Evolutionary conservation across 1,140 invertebrate genomes (phyloP).

Genomic region (Pseudoatta argentina): DNA sequence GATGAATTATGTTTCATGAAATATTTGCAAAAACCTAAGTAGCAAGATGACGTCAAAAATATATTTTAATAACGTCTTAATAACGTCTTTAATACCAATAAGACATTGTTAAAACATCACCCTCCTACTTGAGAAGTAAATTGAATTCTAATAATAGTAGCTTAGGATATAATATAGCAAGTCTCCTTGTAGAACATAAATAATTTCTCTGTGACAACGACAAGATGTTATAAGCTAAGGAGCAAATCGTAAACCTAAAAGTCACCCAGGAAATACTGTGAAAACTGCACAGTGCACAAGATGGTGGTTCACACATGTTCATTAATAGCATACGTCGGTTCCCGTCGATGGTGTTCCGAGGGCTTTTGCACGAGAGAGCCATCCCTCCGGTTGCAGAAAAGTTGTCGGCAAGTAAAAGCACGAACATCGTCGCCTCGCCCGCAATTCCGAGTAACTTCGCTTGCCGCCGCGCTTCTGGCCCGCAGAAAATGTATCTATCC

Average conservation of each 20-base stretch:
- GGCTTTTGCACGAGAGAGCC: conserved; percentile 65
- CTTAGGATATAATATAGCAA: background rate
- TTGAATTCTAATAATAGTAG: background rate
- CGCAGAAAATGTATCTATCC: conserved; percentile 83
- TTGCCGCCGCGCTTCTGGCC: conserved; percentile 71
- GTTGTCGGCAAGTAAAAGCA: conserved; percentile 75
- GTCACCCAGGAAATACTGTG: conserved; percentile 27
- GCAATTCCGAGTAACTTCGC: conserved; percentile 81
- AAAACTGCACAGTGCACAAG: conserved; percentile 36
- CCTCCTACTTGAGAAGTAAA: no score
- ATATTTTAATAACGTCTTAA: no score
- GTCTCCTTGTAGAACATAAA: background rate
- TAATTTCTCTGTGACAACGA: background rate
- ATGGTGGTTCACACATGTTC: conserved; percentile 75
- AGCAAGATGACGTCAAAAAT: no score
- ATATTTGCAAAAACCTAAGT: background rate
- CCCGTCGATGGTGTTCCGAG: conserved; percentile 50
- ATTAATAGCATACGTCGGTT: conserved; percentile 78
- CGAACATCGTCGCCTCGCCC: conserved; percentile 71
- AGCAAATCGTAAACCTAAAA: conserved; percentile 34
- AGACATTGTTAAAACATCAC: no score
- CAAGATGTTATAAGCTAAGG: conserved; percentile 3
- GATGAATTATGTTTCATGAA: background rate
- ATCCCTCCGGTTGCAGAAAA: conserved; percentile 76
- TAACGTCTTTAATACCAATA: no score